Base-by-base conservation (phyloP, 2,113 vertebrate species). In the Brienomyrus brachyistius region DNA sequence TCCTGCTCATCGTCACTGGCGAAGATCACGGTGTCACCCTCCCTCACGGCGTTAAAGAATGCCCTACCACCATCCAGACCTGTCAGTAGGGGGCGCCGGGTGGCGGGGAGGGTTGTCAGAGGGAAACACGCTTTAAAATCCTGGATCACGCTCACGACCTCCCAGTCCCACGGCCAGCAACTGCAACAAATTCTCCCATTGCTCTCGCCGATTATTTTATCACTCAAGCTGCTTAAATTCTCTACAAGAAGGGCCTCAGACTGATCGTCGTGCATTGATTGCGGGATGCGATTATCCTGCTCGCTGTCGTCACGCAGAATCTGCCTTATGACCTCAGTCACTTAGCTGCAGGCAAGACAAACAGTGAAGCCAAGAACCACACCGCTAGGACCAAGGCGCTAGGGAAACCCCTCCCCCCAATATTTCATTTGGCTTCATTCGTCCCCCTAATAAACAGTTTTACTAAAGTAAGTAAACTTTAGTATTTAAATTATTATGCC, bases 11-110 rank as follows among this genome's bases (percentile, higher is more conserved):
- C 98, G 0, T 99, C 98, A 51, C 98, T 99, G 52, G 98, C 98
- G 93, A 99, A 99, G 93, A 99, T 99, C 95, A 99, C 98, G 0
- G 98, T 99, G 94, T 99, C 98, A 6, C 98, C 98, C 94, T 99
- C 98, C 92, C 99, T 99, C 91, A 99, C 98, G 0, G 98, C 98
- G 0, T 99, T 99, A 94, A 99, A 99, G 96, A 99, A 99, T 0
- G 98, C 95, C 92, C 98, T 95, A 87, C 98, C 98, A 0, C 98
- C 98, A 21, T 99, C 98, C 92, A 99, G 94, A 94, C 98, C 98
- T 99, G 93, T 5, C 89, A 91, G 56, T 40, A 27, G 88, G 1
- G 0, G 43, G 91, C 5, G 31, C 51, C 83, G 85, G 50, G 45
- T 31, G 50, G 40, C 15, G 23, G 8, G 5, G 52, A 13, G 31